Conservation (phyloP, 2,797 vertebrate genomes). For the Pampus argenteus region DNA sequence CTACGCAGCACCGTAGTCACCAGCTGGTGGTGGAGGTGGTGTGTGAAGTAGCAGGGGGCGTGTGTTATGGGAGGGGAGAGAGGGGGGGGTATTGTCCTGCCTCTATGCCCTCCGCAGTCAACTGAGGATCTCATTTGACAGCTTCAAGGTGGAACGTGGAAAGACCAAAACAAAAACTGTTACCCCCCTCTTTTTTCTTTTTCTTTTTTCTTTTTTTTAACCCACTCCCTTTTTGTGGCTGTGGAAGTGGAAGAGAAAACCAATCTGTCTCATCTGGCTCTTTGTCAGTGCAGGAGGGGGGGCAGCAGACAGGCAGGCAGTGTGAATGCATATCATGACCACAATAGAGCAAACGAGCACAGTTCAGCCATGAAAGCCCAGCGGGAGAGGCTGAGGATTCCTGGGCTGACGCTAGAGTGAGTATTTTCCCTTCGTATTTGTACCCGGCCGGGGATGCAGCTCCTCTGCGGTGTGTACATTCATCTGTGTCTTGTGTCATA, state of each 20-base stretch:
- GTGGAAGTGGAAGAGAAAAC: conserved; percentile 52
- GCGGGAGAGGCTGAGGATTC: conserved; percentile 99
- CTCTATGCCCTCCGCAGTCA: conserved; percentile 79
- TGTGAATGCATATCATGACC: conserved; percentile 91
- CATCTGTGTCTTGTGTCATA: conserved; percentile 61
- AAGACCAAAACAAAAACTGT: conserved; percentile 85
- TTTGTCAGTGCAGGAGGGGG: conserved; percentile 89
- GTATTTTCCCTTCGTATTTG: conserved; percentile 88
- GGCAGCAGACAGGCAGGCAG: conserved; percentile 77
- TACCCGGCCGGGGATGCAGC: conserved; percentile 36
- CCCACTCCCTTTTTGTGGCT: conserved; percentile 49
- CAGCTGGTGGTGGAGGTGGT: conserved; percentile 67
- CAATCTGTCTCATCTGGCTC: conserved; percentile 87
- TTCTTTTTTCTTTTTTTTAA: no score
- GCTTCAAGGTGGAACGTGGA: conserved; percentile 90
- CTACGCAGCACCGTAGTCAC: conserved; percentile 70
- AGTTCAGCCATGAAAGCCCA: conserved; percentile 98
- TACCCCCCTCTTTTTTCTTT: no score
- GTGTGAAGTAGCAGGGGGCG: conserved; percentile 67
- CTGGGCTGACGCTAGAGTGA: conserved; percentile 99
- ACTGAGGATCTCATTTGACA: conserved; percentile 87
- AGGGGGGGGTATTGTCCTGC: conserved; percentile 81
- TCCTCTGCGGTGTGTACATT: conserved; percentile 58
- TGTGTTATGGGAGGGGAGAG: conserved; percentile 75
- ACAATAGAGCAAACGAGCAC: conserved; percentile 92